phyloP scores from a whole-genome alignment of 2,113 vertebrate species.

The Ia io region DNA sequence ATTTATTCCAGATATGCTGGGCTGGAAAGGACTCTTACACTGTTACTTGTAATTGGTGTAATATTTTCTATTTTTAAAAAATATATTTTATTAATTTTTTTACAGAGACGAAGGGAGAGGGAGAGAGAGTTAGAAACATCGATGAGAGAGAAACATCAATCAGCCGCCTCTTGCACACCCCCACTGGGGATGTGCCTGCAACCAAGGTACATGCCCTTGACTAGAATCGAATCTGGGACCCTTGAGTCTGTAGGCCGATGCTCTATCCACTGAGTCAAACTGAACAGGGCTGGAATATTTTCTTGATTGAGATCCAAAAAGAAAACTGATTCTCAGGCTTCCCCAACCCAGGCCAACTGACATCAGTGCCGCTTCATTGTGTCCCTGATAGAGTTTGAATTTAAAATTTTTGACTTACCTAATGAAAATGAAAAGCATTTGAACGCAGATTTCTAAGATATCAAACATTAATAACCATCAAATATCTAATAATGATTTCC shows the following conservation, averaged over 20 bases:
- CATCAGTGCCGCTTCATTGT: not conserved
- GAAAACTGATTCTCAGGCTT: not conserved
- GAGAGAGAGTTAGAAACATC: too few relatives aligned
- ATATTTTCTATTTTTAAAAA: not conserved
- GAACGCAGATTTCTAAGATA: conserved; percentile 57
- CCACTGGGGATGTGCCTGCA: too few relatives aligned
- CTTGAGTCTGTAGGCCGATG: too few relatives aligned
- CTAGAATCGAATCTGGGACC: too few relatives aligned
- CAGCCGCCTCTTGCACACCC: too few relatives aligned
- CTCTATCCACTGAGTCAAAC: too few relatives aligned
- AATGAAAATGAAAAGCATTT: conserved; percentile 44
- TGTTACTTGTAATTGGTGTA: not conserved
- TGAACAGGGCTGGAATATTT: not conserved
- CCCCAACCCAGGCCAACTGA: not conserved
- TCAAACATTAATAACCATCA: conserved; percentile 35
- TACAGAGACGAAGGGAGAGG: too few relatives aligned
- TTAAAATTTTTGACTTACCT: conserved; percentile 36
- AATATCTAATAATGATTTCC: conserved; percentile 56
- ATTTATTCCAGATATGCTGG: not conserved
- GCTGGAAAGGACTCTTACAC: not conserved
- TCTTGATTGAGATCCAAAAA: not conserved
- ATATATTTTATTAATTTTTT: too few relatives aligned
- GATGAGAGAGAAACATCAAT: too few relatives aligned
- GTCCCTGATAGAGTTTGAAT: conserved; percentile 19
- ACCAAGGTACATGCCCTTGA: too few relatives aligned